phyloP scores from a whole-genome alignment of 1,140 invertebrate genomes.

The Brachionus asplanchnoidis region DNA sequence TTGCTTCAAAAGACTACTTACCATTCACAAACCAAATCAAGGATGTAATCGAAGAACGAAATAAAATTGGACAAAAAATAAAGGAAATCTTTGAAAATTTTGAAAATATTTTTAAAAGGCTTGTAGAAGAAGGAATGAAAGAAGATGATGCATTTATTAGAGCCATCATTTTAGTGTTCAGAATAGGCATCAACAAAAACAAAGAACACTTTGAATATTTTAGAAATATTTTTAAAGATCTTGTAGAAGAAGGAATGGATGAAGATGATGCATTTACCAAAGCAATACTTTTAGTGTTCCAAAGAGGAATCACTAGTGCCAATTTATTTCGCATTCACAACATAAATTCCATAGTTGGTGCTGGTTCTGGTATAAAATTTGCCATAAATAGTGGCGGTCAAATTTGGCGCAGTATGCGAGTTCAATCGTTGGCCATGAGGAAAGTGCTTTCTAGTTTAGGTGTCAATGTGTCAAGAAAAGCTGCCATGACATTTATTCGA shows the following conservation, averaged over 20 bases:
- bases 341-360: neutral
- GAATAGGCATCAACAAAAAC: too few species aligned
- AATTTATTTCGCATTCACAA: neutral
- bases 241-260: neutral
- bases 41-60: neutral
- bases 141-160: too few species aligned
- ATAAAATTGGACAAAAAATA: neutral
- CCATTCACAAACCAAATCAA: neutral
- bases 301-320: neutral
- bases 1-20: too few species aligned
- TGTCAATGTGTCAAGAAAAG: neutral
- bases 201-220: too few species aligned
- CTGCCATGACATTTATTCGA: too few species aligned
- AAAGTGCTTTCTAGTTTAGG: neutral
- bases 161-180: too few species aligned
- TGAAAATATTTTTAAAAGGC: too few species aligned
- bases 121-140: too few species aligned
- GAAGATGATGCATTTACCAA: neutral
- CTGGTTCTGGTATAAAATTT: neutral
- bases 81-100: neutral
- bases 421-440: neutral
- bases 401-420: neutral
- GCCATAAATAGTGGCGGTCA: neutral
- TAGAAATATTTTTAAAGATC: neutral
- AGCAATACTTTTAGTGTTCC: neutral